phyloP scores from a whole-genome alignment of 2,113 vertebrate species.

The Platanista minor region DNA sequence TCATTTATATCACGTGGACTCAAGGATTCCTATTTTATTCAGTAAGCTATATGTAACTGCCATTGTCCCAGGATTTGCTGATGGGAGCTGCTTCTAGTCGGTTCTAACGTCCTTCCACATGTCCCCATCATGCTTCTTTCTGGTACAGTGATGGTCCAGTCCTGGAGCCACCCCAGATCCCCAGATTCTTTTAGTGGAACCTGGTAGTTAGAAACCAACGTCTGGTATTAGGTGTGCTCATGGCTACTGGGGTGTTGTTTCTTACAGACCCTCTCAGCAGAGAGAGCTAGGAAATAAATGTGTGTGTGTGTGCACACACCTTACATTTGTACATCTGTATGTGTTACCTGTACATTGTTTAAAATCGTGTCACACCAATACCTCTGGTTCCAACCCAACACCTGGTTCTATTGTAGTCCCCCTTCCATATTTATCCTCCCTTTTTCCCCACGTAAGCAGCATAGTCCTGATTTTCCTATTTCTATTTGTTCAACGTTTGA shows the following conservation, averaged over 20 bases:
- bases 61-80: no score
- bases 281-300: background rate
- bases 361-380: background rate
- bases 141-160: no score
- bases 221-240: background rate
- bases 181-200: background rate
- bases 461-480: background rate
- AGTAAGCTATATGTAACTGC: background rate
- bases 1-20: background rate
- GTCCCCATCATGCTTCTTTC: rapidly evolving
- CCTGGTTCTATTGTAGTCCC: background rate
- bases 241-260: background rate
- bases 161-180: background rate
- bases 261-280: background rate
- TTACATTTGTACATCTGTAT: background rate
- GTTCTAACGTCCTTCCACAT: background rate
- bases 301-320: rapidly evolving
- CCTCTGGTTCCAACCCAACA: rapidly evolving
- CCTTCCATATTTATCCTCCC: no score
- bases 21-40: background rate
- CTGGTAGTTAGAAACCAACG: background rate
- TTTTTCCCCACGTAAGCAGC: no score
- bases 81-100: background rate
- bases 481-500: background rate
- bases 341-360: background rate